phyloP scores from a whole-genome alignment of 2,888 invertebrate genomes.

The Herminia tarsipennalis region DNA sequence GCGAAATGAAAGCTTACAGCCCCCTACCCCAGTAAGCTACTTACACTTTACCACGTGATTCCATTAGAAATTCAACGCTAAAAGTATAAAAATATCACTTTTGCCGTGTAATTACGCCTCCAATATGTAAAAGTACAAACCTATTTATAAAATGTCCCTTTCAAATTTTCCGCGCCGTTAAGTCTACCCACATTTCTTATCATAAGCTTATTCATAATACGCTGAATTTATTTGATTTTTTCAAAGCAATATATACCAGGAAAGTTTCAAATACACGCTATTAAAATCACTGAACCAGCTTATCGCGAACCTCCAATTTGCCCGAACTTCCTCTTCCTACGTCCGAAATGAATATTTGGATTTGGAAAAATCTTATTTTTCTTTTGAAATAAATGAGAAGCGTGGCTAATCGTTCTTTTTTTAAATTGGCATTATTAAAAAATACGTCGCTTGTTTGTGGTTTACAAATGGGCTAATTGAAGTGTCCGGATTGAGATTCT shows the following conservation, averaged over 20 bases:
- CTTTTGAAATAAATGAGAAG: slow-evolving; percentile 10
- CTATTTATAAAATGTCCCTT: too few species aligned
- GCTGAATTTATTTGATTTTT: slow-evolving; percentile 1
- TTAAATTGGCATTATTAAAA: neutral
- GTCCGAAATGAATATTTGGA: slow-evolving; percentile 24
- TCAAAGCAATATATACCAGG: slow-evolving; percentile 1
- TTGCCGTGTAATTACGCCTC: too few species aligned
- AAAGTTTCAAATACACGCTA: slow-evolving; percentile 18
- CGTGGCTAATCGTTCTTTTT: slow-evolving; percentile 17
- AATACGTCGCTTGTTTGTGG: neutral
- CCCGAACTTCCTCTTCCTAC: slow-evolving; percentile 5
- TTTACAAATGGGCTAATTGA: neutral
- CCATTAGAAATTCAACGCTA: too few species aligned
- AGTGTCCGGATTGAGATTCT: slow-evolving; percentile 1
- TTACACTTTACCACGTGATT: too few species aligned
- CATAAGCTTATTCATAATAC: neutral
- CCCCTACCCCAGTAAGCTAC: too few species aligned
- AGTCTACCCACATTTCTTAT: neutral
- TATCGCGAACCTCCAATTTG: slow-evolving; percentile 29
- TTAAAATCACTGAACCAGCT: slow-evolving; percentile 30
- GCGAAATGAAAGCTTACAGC: too few species aligned
- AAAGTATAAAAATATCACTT: too few species aligned
- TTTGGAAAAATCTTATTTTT: slow-evolving; percentile 5
- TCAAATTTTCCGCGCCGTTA: neutral
- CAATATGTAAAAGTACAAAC: too few species aligned